Evolutionary conservation across 2,888 invertebrate species (phyloP), one percentile per base, ranked within the genome.

Genomic region (Parnassius smintheus): DNA sequence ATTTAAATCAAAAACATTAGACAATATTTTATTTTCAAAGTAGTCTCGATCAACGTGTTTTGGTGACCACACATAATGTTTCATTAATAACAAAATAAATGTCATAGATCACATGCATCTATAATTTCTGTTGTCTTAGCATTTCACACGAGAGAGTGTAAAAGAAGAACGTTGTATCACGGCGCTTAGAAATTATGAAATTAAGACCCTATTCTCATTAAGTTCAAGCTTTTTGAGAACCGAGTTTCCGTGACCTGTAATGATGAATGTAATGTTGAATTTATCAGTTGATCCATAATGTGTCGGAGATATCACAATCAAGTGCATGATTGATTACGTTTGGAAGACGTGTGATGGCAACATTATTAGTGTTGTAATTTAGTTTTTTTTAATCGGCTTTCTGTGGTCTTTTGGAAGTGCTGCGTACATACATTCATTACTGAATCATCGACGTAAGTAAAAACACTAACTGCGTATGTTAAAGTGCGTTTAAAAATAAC

Each of bases 241-340:
- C 13, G 9, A 18, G n/a, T 51, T 52, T 18, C 51, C 46, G 35
- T 18, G 35, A 45, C 0, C 2, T 3, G 2, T 51, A 53, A 2
- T 61, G 12, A 56, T 63, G 53, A 57, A 62, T 64, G 35, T 8
- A 35, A 12, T n/a, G 53, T 42, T 49, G 41, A 8, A 13, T 53
- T 13, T 42, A 61, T 67, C 50, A 59, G 50, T 13, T 61, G 66
- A 67, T 66, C 66, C 67, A 70, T 72, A 68, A 72, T 71, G 62
- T 65, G 70, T 70, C 69, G 68, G 67, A 70, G 72, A 67, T 70
- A 74, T 72, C 72, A 72, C 72, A 68, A 69, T 68, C 68, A 68
- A 56, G 65, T 61, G 64, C 58, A 61, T 72, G 75, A 75, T 75
- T 72, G 72, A 74, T 75, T 70, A 67, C 62, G 59, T 61, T 61